A percentile compares a stretch with the other conserved stretches of the same genome.
These are phyloP conservation scores for Planococcus citri DNA, from an alignment of 1,140 invertebrate genomes.

Conservation along the genomic window DNA sequence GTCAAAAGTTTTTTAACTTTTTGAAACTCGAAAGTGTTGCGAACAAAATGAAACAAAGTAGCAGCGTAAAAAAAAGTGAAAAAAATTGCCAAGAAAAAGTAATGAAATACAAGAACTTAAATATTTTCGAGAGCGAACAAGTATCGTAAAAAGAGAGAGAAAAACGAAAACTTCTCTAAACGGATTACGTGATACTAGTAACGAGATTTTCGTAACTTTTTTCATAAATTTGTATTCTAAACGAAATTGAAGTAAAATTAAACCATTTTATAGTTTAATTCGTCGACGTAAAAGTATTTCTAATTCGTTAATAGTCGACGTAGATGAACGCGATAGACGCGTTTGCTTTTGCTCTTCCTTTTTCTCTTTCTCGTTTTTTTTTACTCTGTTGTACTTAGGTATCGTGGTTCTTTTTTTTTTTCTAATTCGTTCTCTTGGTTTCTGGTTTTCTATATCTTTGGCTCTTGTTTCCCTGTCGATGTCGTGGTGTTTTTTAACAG, in stretches of 20 bases:
- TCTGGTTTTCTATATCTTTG: too few species aligned
- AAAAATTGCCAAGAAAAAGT: conserved; percentile 9
- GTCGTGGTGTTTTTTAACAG: too few species aligned
- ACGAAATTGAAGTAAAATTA: neutral
- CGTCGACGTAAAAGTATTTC: neutral
- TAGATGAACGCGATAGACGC: too few species aligned
- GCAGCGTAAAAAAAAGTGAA: neutral
- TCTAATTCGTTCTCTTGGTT: too few species aligned
- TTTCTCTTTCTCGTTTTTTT: too few species aligned
- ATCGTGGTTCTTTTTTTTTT: too few species aligned
- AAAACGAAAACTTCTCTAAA: conserved; percentile 13
- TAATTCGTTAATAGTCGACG: too few species aligned
- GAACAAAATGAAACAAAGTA: conserved; percentile 13
- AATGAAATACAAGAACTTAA: conserved; percentile 11
- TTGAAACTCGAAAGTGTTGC: neutral
- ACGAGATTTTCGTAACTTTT: conserved; percentile 8
- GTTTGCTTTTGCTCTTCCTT: too few species aligned
- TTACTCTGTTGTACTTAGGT: too few species aligned
- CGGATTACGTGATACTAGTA: conserved; percentile 9
- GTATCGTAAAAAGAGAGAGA: neutral
- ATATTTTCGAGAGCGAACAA: neutral
- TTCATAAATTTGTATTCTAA: neutral
- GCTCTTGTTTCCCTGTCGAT: too few species aligned
- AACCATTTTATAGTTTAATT: conserved; percentile 5
- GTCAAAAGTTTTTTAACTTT: conserved; percentile 9